These are phyloP conservation scores for Halcyon smyrnensis DNA, from an alignment of 2,797 vertebrate species.

Conservation along the genomic window DNA sequence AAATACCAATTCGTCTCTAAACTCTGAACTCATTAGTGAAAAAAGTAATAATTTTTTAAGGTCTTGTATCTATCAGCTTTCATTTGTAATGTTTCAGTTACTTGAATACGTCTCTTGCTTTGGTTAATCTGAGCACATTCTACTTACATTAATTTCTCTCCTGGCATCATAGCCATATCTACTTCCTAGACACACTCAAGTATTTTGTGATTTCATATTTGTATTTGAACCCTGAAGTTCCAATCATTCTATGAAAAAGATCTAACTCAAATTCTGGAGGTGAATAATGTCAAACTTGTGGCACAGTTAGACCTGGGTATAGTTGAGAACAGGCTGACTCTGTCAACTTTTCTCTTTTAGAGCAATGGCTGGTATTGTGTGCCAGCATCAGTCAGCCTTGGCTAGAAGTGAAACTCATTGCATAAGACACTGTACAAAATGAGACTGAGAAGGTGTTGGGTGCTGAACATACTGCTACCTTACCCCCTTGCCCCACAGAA, in stretches of 20 bases:
- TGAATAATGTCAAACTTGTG: background rate
- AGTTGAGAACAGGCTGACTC: background rate
- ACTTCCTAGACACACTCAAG: background rate
- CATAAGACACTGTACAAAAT: background rate
- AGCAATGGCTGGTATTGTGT: background rate
- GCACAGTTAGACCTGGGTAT: background rate
- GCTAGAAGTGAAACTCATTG: background rate
- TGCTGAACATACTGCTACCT: background rate
- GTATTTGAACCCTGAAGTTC: background rate
- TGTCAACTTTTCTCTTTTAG: background rate
- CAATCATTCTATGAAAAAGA: background rate
- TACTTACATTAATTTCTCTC: background rate
- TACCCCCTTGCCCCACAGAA: background rate
- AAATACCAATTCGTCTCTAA: background rate
- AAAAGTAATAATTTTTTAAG: background rate
- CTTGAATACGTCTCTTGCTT: background rate
- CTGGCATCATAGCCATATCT: background rate
- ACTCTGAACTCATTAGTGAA: background rate
- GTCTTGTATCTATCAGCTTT: background rate
- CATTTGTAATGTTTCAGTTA: background rate
- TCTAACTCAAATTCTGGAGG: background rate
- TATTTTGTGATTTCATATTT: background rate
- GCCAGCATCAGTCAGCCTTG: background rate
- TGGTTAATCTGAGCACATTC: background rate
- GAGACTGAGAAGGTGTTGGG: background rate